Evolutionary conservation across 2,888 invertebrate genomes (phyloP), one percentile per base, ranked within the genome.

Genomic region (Gibbula magus): DNA sequence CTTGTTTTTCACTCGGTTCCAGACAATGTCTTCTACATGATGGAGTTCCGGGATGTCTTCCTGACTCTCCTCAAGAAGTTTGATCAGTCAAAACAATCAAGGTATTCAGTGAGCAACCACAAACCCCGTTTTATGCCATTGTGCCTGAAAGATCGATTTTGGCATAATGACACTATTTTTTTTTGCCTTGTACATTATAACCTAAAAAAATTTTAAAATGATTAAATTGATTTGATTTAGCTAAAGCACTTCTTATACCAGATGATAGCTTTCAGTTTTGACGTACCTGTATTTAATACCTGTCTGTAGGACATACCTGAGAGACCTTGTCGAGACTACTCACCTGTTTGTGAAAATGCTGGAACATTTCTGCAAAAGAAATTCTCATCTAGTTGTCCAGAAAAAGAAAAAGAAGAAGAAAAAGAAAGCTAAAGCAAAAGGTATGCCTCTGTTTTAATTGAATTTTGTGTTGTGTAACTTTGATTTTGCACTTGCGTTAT

Each of bases 311-410:
- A 94, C 95, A 0, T 98, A 96, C 93, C 94, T 99, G 84, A 95
- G 95, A 85, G 98, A 99, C 93, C 94, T 99, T 79, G 94, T 98
- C 8, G 97, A 98, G 93, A 96, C 97, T 0, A 96, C 96, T 61
- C 98, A 99, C 93, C 94, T 98, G 82, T 98, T 97, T 92, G 92
- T 98, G 81, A 97, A 97, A 94, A 96, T 98, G 95, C 94, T 99
- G 91, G 97, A 98, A 86, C 90, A 93, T 8, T 94, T 93, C 87
- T 93, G 93, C 70, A 93, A 95, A 93, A 84, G 81, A 18, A 89
- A 85, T 66, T 83, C 85, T 18, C 90, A 91, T 81, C 80, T 93
- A 16, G 88, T 93, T 2, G 92, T 92, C 7, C 89, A 91, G 86
- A 90, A 87, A 73, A 92, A 91, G 82, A 92, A 87, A 81, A 88